phyloP scores from a whole-genome alignment of 2,888 invertebrate genomes.

The Monoplex corrugatus region DNA sequence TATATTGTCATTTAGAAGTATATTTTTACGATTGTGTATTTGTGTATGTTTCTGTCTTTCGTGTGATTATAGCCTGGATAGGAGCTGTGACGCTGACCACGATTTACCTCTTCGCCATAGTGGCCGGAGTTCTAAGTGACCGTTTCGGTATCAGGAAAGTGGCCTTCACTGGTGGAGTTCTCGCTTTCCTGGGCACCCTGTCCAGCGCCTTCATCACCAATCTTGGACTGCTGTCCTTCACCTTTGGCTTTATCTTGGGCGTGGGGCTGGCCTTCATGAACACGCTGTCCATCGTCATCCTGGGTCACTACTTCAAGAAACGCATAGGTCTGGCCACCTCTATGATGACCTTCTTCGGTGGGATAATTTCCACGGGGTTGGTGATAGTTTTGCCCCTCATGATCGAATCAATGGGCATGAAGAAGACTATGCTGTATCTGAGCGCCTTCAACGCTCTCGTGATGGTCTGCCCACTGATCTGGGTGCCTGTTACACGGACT shows the following conservation, averaged over 20 bases:
- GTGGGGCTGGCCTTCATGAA: constrained; percentile 93
- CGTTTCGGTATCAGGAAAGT: constrained; percentile 91
- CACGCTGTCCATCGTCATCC: constrained; percentile 93
- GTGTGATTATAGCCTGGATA: constrained; percentile 88
- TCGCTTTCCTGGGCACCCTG: constrained; percentile 90
- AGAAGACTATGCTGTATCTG: constrained; percentile 82
- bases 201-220: constrained; percentile 89
- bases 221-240: constrained; percentile 90
- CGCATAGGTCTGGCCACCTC: constrained; percentile 94
- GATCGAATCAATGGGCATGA: constrained; percentile 68
- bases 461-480: constrained; percentile 83
- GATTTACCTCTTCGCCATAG: constrained; percentile 92
- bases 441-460: constrained; percentile 88
- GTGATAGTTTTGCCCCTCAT: constrained; percentile 70
- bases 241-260: constrained; percentile 94
- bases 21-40: no score
- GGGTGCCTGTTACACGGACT: no score
- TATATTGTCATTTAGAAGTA: no score
- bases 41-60: no score
- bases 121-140: constrained; percentile 92
- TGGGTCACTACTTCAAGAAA: constrained; percentile 93
- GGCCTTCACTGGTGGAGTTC: constrained; percentile 90
- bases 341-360: constrained; percentile 94
- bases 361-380: constrained; percentile 89
- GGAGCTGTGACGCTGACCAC: constrained; percentile 93